Percentiles rank a stretch among this genome's conserved stretches.
These are phyloP conservation scores for Protobothrops mucrosquamatus DNA, from an alignment of 2,113 vertebrate species.

Conservation along the genomic window DNA sequence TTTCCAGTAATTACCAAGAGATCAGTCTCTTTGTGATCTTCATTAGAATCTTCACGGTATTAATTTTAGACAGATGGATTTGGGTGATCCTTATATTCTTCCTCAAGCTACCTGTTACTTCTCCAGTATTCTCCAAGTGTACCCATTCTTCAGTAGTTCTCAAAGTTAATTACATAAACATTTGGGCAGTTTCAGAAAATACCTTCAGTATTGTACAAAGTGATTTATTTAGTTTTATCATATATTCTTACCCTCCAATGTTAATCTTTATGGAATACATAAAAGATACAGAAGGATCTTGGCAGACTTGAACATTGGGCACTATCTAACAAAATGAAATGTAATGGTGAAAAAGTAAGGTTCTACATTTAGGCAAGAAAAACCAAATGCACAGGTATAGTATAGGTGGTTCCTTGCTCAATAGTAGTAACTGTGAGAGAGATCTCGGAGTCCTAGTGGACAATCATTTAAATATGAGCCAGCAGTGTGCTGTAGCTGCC, in stretches of 20 bases:
- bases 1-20: not conserved
- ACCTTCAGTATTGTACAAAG: not conserved
- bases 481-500: no score
- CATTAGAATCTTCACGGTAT: not conserved
- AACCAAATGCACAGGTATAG: no score
- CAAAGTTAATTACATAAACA: not conserved
- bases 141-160: not conserved
- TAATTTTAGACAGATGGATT: not conserved
- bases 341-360: no score
- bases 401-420: no score
- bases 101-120: not conserved
- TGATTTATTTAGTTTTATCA: not conserved
- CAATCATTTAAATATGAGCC: no score
- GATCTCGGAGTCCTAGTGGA: no score
- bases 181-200: not conserved
- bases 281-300: no score
- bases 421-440: no score
- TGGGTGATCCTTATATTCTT: not conserved
- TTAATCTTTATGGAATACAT: conserved; percentile 7
- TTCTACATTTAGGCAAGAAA: no score
- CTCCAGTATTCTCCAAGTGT: not conserved
- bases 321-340: no score
- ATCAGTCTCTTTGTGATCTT: not conserved
- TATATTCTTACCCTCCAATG: not conserved
- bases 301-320: no score